phyloP scores from a whole-genome alignment of 30 jellyfish, hydroid and myxozoan genomes.

The Hydra vulgaris region DNA sequence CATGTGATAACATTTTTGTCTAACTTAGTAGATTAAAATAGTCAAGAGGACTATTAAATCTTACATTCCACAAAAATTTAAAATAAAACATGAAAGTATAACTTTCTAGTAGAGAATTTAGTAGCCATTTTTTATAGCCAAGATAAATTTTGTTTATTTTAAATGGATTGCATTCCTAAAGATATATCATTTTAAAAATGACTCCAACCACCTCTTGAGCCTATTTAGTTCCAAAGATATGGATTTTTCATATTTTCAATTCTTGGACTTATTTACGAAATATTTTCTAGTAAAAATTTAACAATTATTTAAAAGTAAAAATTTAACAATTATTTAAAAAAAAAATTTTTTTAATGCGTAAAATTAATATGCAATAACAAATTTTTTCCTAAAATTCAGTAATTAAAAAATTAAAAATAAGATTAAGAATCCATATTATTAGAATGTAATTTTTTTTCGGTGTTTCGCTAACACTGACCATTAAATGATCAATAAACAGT shows the following conservation, averaged over 20 bases:
- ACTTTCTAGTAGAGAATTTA: background rate
- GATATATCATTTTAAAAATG: background rate
- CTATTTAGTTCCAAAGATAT: background rate
- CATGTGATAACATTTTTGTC: no score
- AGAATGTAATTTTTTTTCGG: no score
- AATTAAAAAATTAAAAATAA: no score
- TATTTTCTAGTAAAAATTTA: background rate
- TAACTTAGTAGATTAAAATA: no score
- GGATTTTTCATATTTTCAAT: background rate
- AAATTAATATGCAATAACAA: background rate
- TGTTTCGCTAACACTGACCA: no score
- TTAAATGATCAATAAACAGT: no score
- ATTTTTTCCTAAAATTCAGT: background rate
- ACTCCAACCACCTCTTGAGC: background rate
- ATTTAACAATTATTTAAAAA: no score
- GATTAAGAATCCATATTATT: no score
- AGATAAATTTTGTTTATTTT: background rate
- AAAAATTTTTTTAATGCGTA: background rate
- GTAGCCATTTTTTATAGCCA: background rate
- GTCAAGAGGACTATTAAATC: no score
- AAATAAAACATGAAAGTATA: no score
- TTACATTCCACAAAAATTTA: no score
- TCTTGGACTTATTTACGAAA: background rate
- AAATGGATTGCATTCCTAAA: background rate
- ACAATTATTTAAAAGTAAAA: no score